Base-by-base conservation (phyloP, 92 coral and sea anemone species). In the Palythoa caribaeorum region DNA sequence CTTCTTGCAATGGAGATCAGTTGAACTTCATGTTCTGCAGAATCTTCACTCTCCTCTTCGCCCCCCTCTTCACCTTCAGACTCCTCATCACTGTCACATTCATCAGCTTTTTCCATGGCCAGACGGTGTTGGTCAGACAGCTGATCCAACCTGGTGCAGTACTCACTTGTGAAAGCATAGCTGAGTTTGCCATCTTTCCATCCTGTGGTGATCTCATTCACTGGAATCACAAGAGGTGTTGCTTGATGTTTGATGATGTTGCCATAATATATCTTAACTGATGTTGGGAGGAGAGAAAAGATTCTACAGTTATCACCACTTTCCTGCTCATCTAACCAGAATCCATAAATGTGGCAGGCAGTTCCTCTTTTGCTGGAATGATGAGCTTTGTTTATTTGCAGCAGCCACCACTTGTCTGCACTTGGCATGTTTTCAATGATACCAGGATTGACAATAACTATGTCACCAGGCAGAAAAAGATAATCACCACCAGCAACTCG, bases 361-460 rank as follows among this genome's bases (percentile, higher is more conserved):
- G 62, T 55, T 55, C 62, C 76, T 14, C 52, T 59, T 81, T 48
- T 89, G 35, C 53, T 79, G 6, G 90, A 20, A 7, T 50, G 76
- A 51, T 87, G 95, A 12, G 84, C 80, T 84, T 90, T 94, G 79
- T 92, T 94, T 21, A 89, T 53, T 53, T 94, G 94, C 1, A 89
- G 92, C 38, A 94, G 76, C 94, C 96, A 94, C 96, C 93, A 94
- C 79, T 92, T 89, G 44, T 92, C 94, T 5, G 87, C 95, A 71
- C 78, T 69, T 7, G 95, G 94, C n/a, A 94, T 76, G 0, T 83
- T 90, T 78, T 90, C 37, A 14, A 87, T 77, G 36, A 70, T 76
- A 1, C 94, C 94, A 16, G 94, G 96, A 52, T 94, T 94, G 3
- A 92, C 91, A 3, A 86, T 92, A 11, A 81, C 89, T 85, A 94